Conservation (phyloP, 53 echinoderm and acorn worm species). For the Temnopleurus reevesii region DNA sequence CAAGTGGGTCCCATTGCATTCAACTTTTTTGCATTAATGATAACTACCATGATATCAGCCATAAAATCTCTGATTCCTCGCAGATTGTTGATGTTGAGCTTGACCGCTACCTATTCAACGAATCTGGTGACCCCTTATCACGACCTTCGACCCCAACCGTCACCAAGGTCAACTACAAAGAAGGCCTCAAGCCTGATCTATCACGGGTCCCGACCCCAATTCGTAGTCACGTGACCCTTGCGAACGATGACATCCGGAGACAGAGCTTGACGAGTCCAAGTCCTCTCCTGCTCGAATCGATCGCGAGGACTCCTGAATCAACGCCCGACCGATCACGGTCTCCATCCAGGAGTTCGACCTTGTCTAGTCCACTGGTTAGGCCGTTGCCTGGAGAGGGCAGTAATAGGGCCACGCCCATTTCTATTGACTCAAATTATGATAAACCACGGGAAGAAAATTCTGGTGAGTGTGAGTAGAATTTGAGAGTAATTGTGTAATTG, state of each 20-base stretch:
- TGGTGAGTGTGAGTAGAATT: background rate
- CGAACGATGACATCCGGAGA: conserved; percentile 54
- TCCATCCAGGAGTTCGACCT: background rate
- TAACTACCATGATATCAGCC: too few species aligned
- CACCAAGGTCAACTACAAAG: conserved; percentile 96
- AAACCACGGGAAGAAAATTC: background rate
- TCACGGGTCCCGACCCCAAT: conserved; percentile 62
- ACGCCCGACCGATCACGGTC: conserved; percentile 40
- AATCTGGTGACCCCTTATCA: conserved; percentile 70
- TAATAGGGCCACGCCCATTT: conserved; percentile 28
- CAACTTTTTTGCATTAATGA: too few species aligned
- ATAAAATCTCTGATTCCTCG: too few species aligned
- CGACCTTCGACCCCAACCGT: conserved; percentile 94
- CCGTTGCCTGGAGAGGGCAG: conserved; percentile 7
- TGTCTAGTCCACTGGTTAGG: conserved; percentile 51
- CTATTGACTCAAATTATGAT: conserved; percentile 7
- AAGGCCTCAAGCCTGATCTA: conserved; percentile 83
- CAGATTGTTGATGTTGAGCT: conserved; percentile 98
- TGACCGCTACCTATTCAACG: conserved; percentile 89
- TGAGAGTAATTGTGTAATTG: too few species aligned
- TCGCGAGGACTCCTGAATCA: conserved; percentile 37
- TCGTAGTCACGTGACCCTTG: background rate
- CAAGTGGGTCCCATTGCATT: too few species aligned
- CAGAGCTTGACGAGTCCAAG: conserved; percentile 64
- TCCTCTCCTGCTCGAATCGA: conserved; percentile 55